Evolutionary conservation across 1,140 invertebrate species (phyloP), one percentile per base, ranked within the genome.

Genomic region (Danaus melanippus): DNA sequence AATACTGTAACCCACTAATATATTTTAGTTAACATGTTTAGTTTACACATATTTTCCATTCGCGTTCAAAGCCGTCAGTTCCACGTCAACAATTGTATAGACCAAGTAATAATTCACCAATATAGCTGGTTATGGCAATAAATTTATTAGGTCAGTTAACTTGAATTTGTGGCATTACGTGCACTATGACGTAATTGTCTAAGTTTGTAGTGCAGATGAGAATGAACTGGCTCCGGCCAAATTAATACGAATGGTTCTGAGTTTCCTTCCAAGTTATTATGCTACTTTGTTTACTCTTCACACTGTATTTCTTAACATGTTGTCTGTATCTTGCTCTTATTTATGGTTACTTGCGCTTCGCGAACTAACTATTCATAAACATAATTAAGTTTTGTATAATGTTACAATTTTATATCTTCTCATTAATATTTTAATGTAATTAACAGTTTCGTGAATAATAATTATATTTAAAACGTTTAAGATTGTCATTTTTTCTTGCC

Each of bases 81-180:
- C 21, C 21, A 32, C 21, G 21, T 32, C 21, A 32, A 32, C 21
- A 32, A 32, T 32, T 32, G 21, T 32, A 32, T 32, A 32, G 21
- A 32, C 21, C 21, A 32, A 32, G 21, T 32, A 32, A 32, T 78
- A 80, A 77, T 68, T 81, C 76, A 81, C 60, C 59, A 74, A 76
- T 81, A 75, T 51, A 77, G 72, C 76, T 74, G 76, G 78, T 84
- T 81, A 83, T 79, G 73, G 72, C 67, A 70, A 84, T 84, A 82
- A 81, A 84, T 84, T 83, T 81, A 81, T 83, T 81, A 81, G 74
- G 68, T 77, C 78, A 72, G 69, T 79, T 82, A 77, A 77, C 76
- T 81, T 72, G 69, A 76, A 74, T 82, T 79, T 76, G 76, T 81
- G 71, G 69, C 62, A 64, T 56, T 69, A 69, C 66, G 62, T 69